These are phyloP conservation scores for Mesocentrotus franciscanus DNA, from an alignment of 53 echinoderm and acorn worm species.

Conservation along the genomic window DNA sequence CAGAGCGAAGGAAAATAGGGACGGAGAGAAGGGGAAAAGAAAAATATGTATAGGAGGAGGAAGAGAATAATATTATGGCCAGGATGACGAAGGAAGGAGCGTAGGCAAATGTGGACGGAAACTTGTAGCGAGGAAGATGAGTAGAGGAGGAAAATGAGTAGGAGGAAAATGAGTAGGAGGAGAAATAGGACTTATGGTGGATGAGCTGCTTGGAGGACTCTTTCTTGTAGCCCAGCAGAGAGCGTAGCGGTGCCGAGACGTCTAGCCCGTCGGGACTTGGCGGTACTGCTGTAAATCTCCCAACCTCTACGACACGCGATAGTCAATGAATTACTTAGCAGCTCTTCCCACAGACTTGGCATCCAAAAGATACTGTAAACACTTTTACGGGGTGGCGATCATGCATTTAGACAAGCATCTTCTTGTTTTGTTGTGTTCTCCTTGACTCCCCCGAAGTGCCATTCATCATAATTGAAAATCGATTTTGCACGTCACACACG, in stretches of 20 bases:
- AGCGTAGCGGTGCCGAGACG: not conserved
- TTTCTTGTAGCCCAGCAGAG: not conserved
- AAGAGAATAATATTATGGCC: not conserved
- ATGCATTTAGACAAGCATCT: conserved; percentile 43
- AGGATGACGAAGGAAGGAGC: not conserved
- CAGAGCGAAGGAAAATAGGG: not conserved
- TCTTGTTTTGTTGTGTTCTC: conserved; percentile 49
- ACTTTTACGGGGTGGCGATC: conserved; percentile 37
- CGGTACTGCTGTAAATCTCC: conserved; percentile 63
- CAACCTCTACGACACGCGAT: conserved; percentile 35
- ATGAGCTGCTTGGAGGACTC: not conserved
- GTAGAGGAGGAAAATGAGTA: not conserved
- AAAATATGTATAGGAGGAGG: not conserved
- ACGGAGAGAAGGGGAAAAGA: not conserved
- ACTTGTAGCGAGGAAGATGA: not conserved
- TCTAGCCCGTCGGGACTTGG: conserved; percentile 58
- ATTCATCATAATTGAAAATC: conserved; percentile 55
- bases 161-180: not conserved
- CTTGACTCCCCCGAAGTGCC: not conserved
- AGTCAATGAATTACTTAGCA: conserved; percentile 57
- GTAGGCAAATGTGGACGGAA: not conserved
- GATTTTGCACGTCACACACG: conserved; percentile 22
- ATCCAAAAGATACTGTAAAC: conserved; percentile 34
- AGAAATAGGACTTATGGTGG: not conserved
- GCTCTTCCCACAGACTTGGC: not conserved